These are phyloP conservation scores for Takifugu rubripes DNA, from an alignment of 2,797 vertebrate genomes.

Conservation along the genomic window DNA sequence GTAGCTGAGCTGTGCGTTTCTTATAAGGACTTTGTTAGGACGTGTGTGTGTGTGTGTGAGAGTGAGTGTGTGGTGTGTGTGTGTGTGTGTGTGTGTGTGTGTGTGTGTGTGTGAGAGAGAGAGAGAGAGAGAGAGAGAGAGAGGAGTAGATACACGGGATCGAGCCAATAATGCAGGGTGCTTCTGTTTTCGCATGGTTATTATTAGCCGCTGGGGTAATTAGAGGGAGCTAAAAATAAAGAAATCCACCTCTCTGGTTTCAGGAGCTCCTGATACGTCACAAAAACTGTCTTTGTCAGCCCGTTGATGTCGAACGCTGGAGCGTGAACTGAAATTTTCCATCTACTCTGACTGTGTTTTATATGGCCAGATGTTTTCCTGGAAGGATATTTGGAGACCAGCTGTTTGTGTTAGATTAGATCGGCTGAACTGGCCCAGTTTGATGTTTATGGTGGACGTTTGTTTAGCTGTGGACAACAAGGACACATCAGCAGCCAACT, in stretches of 20 bases:
- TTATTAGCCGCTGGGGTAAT: slow-evolving; percentile 44
- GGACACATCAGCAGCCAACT: slow-evolving; percentile 13
- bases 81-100: background rate
- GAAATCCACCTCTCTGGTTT: slow-evolving; percentile 30
- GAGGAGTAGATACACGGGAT: background rate
- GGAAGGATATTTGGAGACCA: slow-evolving; percentile 25
- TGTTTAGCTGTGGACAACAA: slow-evolving; percentile 32
- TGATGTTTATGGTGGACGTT: slow-evolving; percentile 35
- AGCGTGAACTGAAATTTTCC: slow-evolving; percentile 11
- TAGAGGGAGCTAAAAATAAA: slow-evolving; percentile 40
- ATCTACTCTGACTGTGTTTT: slow-evolving; percentile 34
- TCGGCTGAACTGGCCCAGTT: slow-evolving; percentile 19
- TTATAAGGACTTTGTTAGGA: too few relatives aligned
- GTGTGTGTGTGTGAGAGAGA: slow-evolving; percentile 3
- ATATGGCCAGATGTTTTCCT: slow-evolving; percentile 28
- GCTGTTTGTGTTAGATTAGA: slow-evolving; percentile 51
- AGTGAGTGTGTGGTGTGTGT: background rate
- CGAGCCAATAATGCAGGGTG: slow-evolving; percentile 14
- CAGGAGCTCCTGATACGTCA: slow-evolving; percentile 1
- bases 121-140: background rate
- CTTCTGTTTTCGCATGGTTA: slow-evolving; percentile 41
- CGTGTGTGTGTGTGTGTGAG: background rate
- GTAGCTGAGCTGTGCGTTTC: background rate
- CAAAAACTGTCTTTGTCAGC: background rate
- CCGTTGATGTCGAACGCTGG: too few relatives aligned